A percentile compares a stretch with the other conserved stretches of the same genome.
phyloP scores from a whole-genome alignment of 2,113 vertebrate genomes.

The Plecotus auritus region DNA sequence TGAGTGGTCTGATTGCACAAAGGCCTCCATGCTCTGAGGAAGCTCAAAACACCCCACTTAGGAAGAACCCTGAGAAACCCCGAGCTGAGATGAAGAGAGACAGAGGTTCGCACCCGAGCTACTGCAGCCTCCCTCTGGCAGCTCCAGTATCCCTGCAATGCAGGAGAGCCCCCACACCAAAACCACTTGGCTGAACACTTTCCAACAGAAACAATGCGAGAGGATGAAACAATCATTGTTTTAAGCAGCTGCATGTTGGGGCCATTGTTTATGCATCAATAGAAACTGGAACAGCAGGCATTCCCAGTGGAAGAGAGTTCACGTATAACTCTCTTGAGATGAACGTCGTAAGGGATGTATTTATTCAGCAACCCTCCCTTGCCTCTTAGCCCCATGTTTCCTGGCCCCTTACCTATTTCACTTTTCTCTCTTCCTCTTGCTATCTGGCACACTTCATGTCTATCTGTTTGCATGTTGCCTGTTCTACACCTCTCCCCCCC shows the following conservation, averaged over 20 bases:
- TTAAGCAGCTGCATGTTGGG: background rate
- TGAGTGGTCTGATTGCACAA: rapidly evolving
- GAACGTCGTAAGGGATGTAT: rapidly evolving
- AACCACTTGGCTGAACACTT: background rate
- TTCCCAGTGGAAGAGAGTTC: background rate
- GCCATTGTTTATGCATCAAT: rapidly evolving
- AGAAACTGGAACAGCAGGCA: background rate
- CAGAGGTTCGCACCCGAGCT: rapidly evolving
- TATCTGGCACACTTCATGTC: rapidly evolving
- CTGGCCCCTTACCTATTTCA: background rate
- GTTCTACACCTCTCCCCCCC: background rate
- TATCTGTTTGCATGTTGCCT: background rate
- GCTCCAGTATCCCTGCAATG: rapidly evolving
- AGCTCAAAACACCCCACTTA: background rate
- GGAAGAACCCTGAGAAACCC: background rate
- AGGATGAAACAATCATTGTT: background rate
- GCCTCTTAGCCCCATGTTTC: background rate
- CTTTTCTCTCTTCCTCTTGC: background rate
- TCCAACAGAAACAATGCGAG: background rate
- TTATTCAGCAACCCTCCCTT: background rate
- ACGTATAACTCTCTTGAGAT: background rate
- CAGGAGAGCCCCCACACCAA: background rate
- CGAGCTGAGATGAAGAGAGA: background rate
- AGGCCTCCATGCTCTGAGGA: background rate
- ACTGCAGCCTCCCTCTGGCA: background rate